Percentiles rank a stretch among this genome's conserved stretches.
Evolutionary conservation across 92 coral and sea anemone genomes (phyloP).

Genomic region (Zoanthus gigantus): DNA sequence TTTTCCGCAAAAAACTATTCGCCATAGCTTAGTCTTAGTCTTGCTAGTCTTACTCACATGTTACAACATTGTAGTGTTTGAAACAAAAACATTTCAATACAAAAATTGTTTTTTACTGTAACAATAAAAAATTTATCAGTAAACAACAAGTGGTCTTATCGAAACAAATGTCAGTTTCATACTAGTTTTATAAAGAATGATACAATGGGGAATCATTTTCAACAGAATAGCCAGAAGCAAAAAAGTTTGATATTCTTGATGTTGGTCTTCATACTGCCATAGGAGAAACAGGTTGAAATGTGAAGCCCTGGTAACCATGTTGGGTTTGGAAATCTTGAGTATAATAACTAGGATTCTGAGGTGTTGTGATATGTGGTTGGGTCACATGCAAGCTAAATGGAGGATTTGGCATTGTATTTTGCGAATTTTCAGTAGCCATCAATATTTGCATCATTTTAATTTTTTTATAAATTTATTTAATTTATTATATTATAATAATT

Average conservation of each 20-base stretch:
- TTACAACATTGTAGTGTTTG: constrained; percentile 24
- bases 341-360: constrained; percentile 10
- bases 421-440: constrained; percentile 31
- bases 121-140: constrained; percentile 13
- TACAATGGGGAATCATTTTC: constrained; percentile 30
- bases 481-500: too few species aligned
- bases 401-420: constrained; percentile 31
- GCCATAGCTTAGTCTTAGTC: too few species aligned
- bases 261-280: constrained; percentile 24
- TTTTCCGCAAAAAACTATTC: too few species aligned
- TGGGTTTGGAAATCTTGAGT: constrained; percentile 35
- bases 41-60: constrained; percentile 27
- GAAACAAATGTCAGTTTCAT: constrained; percentile 2
- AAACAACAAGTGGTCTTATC: constrained; percentile 31
- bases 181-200: constrained; percentile 16
- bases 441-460: constrained; percentile 24
- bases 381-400: constrained; percentile 17
- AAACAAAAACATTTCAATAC: constrained; percentile 11
- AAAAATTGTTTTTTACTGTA: background rate
- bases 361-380: constrained; percentile 24
- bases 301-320: constrained; percentile 26
- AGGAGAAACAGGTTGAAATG: constrained; percentile 34
- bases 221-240: constrained; percentile 33
- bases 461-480: too few species aligned
- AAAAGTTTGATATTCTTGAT: constrained; percentile 26